Percentiles rank a stretch among this genome's conserved stretches.
Conservation (phyloP, 2,113 vertebrate species). For the Thermophis baileyi region DNA sequence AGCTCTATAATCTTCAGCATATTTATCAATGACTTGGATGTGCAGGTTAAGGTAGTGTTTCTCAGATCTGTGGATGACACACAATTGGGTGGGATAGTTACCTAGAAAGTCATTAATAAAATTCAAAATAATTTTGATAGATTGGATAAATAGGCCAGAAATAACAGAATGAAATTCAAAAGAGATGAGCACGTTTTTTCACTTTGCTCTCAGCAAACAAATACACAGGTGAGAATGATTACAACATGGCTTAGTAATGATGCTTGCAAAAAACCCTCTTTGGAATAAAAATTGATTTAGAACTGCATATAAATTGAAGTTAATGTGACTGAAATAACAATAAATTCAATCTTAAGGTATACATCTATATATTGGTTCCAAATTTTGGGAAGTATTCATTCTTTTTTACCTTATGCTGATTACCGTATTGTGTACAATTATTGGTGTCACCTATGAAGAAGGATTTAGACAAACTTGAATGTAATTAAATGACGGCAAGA, state of each 20-base stretch:
- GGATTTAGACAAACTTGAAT: background rate
- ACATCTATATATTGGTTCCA: background rate
- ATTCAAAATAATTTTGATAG: background rate
- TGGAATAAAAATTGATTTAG: background rate
- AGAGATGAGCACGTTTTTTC: background rate
- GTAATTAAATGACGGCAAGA: background rate
- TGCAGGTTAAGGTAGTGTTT: background rate
- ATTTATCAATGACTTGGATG: background rate
- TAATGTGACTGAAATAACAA: background rate
- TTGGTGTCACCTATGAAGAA: background rate
- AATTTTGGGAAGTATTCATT: background rate
- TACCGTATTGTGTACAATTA: background rate
- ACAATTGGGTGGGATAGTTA: background rate
- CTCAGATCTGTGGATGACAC: background rate
- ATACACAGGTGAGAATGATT: background rate
- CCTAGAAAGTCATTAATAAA: background rate
- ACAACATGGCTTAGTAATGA: background rate
- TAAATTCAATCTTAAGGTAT: background rate
- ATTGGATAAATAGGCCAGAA: background rate
- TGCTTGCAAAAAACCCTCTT: background rate
- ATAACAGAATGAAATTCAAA: background rate
- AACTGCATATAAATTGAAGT: background rate
- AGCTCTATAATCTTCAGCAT: background rate
- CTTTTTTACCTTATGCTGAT: background rate
- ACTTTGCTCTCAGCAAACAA: background rate